Conservation (phyloP, 2,113 vertebrate species). For the Daubentonia madagascariensis region DNA sequence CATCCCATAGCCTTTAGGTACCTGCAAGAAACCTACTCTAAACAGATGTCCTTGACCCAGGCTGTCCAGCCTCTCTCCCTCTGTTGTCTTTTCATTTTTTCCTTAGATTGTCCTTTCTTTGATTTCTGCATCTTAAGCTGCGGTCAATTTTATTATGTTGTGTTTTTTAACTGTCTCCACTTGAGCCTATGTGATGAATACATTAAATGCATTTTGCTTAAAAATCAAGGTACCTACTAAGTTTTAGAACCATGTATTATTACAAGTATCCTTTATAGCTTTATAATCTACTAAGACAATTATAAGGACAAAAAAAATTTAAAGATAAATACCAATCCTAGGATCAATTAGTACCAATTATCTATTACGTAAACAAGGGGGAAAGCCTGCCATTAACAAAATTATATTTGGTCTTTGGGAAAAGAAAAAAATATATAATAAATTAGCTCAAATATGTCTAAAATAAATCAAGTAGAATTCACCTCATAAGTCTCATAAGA, state of each 20-base stretch:
- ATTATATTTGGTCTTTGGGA: not conserved
- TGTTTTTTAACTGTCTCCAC: not conserved
- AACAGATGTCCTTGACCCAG: not conserved
- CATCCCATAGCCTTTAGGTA: not conserved
- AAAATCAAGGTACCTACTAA: not conserved
- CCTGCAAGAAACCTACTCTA: not conserved
- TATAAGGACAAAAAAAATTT: not conserved
- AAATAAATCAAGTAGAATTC: not conserved
- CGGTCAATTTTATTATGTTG: not conserved
- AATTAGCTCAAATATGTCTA: not conserved
- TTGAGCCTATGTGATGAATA: not conserved
- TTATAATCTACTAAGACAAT: not conserved
- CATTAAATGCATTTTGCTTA: not conserved
- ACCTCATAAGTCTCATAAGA: not conserved
- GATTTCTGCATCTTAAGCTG: not conserved
- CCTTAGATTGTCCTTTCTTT: no score
- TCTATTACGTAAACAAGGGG: not conserved
- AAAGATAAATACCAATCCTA: not conserved
- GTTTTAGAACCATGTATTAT: not conserved
- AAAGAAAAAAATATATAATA: not conserved
- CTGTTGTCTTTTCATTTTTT: no score
- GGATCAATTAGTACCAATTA: not conserved
- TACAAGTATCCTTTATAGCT: not conserved
- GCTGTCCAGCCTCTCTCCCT: not conserved
- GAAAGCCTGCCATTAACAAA: not conserved